Conservation (phyloP, 2,113 vertebrate genomes). For the Sapajus apella region DNA sequence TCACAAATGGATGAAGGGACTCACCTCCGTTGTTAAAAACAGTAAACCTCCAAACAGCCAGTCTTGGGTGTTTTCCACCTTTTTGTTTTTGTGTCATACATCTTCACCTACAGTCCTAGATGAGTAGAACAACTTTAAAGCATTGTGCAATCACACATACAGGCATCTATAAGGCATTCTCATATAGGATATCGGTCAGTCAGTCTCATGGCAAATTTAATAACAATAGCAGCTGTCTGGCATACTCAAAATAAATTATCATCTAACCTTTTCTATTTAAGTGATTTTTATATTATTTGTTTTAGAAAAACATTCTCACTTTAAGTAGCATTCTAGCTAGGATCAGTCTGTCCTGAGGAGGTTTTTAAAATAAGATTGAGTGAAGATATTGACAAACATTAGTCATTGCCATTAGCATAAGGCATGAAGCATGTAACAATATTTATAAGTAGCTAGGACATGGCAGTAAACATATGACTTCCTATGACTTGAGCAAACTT, state of each 20-base stretch:
- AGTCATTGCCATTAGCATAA: conserved; percentile 80
- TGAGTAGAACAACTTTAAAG: neutral
- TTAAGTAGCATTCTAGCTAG: conserved; percentile 73
- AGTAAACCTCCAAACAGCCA: conserved; percentile 42
- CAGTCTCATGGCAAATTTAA: conserved; percentile 68
- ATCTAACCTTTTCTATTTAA: conserved; percentile 75
- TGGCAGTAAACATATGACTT: conserved; percentile 77
- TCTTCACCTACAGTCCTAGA: conserved; percentile 26
- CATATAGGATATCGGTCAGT: conserved; percentile 9
- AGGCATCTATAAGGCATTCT: conserved; percentile 31
- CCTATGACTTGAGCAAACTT: conserved; percentile 59
- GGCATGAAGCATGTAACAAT: conserved; percentile 70
- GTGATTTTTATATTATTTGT: conserved; percentile 70
- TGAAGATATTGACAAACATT: conserved; percentile 80
- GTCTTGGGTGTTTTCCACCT: conserved; percentile 52
- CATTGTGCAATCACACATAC: neutral
- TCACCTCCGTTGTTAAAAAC: conserved; percentile 67
- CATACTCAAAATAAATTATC: conserved; percentile 75
- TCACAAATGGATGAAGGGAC: conserved; percentile 78
- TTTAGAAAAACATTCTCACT: conserved; percentile 79
- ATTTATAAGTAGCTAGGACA: conserved; percentile 79
- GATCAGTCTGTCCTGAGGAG: conserved; percentile 76
- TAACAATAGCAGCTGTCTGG: conserved; percentile 60
- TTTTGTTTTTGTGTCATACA: neutral
- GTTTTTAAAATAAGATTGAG: conserved; percentile 76